Evolutionary conservation across 2,797 vertebrate genomes (phyloP), one percentile per base, ranked within the genome.

Genomic region (Dallia pectoralis): DNA sequence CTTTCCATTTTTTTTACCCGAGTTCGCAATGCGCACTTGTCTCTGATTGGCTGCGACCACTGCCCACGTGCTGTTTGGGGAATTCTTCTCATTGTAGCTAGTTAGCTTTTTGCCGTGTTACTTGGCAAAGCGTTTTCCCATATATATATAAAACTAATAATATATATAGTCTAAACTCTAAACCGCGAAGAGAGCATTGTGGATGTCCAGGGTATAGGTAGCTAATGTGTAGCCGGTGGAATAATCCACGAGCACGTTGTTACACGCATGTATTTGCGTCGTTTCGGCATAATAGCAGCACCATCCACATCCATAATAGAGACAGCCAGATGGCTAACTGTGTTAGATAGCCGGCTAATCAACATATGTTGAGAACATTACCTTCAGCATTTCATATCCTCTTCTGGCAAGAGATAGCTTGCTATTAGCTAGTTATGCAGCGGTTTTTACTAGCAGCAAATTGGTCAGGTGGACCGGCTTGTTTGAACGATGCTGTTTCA

Each of bases 1-100:
- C 78, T 44, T 44, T 3, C 33, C 7, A 3, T 7, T 9, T 59
- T 59, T 72, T 79, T 87, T 86, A 86, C 87, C 87, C 88, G 89
- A 86, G 85, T 91, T 91, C 91, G 91, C 91, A 92, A 90, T 92
- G 91, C 90, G 90, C 91, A 92, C 89, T 92, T 85, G 79, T 75
- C 74, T 68, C 80, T 68, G 84, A 92, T 91, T 85, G 90, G 91
- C 76, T 82, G 72, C 19, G 48, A 29, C 4, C 0, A 2, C 15
- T 22, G 0, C 61, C 56, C 76, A 25, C 33, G 32, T 71, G 19
- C 22, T 22, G 14, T 29, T 61, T 62, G 25, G 22, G 53, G 11
- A 59, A 59, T 27, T 59, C 53, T 25, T 9, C 53, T 30, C 29
- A 59, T 70, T 51, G 16, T n/a, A 8, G 19, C 64, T n/a, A 36